Evolutionary conservation across 1,140 invertebrate genomes (phyloP), one percentile per base, ranked within the genome.

Genomic region (Brevipalpus yothersi): DNA sequence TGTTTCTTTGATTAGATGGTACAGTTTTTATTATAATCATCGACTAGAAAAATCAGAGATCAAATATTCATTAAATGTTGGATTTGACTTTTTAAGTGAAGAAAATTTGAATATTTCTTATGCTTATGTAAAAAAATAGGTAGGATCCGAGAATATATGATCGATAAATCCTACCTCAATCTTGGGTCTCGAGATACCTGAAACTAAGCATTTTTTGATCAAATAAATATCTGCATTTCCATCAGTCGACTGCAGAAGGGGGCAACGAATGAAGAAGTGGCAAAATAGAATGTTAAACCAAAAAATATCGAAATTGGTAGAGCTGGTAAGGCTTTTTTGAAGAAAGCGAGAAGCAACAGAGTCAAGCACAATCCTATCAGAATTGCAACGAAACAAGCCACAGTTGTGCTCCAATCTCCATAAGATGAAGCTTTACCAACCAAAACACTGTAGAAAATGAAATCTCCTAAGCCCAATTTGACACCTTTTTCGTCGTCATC

Each of bases 371-470:
- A 75, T 53, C 92, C 94, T 71, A 98, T 94, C 23, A 98, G 76
- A 71, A 98, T 97, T 59, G 92, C 91, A 40, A 98, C 88, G 74
- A 95, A 97, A 70, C 93, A 97, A 56, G 92, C 91, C 58, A 97
- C 75, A 1, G 93, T 97, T 49, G 92, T 97, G 68, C 95, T 98
- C 94, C 94, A 98, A 71, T 99, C 94, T 40, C 92, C 92, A 72
- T 94, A 92, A 15, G 88, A 92, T 4, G 89, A 95, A 11, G 93
- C 94, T 73, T 98, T 98, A 13, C 95, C 95, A 8, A 99, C 92
- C 43, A 99, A 72, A 54, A 99, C 90, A 68, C 89, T 92, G 73
- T 99, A 99, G 74, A 99, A 99, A 65, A 99, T 97, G 68, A 99
- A 99, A 74, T 98, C 94, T 41, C 95, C 95, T 8, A 99, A 76